A percentile compares a stretch with the other conserved stretches of the same genome.
Conservation (phyloP, 2,797 vertebrate species). For the Lerista edwardsae region DNA sequence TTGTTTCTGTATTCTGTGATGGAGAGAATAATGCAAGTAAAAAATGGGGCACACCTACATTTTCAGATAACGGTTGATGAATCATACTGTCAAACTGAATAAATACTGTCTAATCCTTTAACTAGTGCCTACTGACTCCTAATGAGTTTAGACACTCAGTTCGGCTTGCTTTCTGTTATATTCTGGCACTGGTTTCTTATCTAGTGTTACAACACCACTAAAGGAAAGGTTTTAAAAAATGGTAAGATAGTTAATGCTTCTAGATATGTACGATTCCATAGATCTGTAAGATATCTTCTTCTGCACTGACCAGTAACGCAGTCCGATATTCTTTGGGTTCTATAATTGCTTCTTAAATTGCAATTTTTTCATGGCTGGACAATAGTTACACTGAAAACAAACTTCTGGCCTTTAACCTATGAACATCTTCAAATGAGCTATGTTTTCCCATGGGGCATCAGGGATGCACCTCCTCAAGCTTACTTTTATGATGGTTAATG, state of each 20-base stretch:
- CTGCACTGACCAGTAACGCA: constrained; percentile 21
- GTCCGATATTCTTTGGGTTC: not conserved
- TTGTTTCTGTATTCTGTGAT: not conserved
- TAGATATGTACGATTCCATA: not conserved
- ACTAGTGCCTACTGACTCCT: constrained; percentile 9
- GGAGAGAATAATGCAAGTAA: constrained; percentile 7
- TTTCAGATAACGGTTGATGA: constrained; percentile 18
- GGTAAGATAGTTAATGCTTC: constrained; percentile 11
- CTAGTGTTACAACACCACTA: constrained; percentile 21
- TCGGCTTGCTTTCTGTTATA: not conserved
- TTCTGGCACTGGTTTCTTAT: constrained; percentile 19
- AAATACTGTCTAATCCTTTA: not conserved
- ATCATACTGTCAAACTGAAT: constrained; percentile 6
- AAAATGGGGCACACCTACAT: constrained; percentile 4
- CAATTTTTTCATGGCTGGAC: constrained; percentile 22
- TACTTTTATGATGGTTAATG: constrained; percentile 35
- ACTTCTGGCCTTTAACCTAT: constrained; percentile 29
- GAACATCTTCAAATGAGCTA: not conserved
- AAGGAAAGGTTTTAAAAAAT: constrained; percentile 7
- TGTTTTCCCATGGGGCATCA: constrained; percentile 21
- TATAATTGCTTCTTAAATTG: constrained; percentile 16
- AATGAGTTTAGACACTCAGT: constrained; percentile 16
- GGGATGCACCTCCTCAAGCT: constrained; percentile 18
- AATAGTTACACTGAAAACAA: constrained; percentile 10
- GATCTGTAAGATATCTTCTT: not conserved